Evolutionary conservation across 2,113 vertebrate species (phyloP), one percentile per base, ranked within the genome.

Genomic region (Hassar affinis): DNA sequence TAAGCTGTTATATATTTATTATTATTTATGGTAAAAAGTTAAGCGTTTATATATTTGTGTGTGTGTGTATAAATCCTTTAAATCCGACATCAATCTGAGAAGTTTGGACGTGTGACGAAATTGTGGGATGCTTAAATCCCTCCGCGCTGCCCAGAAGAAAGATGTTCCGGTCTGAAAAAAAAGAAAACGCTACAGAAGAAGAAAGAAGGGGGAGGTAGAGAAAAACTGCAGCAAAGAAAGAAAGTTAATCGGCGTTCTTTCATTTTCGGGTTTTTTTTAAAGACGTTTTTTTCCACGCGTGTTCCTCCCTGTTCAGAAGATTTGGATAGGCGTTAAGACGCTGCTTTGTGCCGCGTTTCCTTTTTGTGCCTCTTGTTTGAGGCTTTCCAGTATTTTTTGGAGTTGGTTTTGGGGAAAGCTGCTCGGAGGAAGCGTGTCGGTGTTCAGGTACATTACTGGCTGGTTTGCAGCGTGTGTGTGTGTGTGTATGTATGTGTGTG

Each of bases 171-270:
- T 89, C 79, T 83, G 56, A 87, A 74, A 88, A 88, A 88, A 83
- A 91, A 54, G 9, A 45, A 15, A 42, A 47, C 79, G 90, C 85
- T 87, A 89, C 88, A 83, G 90, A 92, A 88, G 83, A 88, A 66
- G 89, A 86, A 89, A 92, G 91, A 92, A 91, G 93, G 85, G 83
- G 86, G 84, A 92, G 92, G 91, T 89, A 85, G 92, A 91, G 92
- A 89, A 92, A 68, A 38, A 92, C 85, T 91, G 88, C 91, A 91
- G 90, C 92, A 92, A 92, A 94, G 94, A 93, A 94, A 93, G 93
- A 91, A 92, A 90, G 90, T 93, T 92, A 88, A 91, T 59, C 82
- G 89, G 90, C 87, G 81, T 77, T 59, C 47, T 79, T 79, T 76
- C 79, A 68, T 87, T 87, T 87, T 85, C 80, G 8, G 68, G 51